phyloP scores from a whole-genome alignment of 2,888 invertebrate species.

The Nineta flava region DNA sequence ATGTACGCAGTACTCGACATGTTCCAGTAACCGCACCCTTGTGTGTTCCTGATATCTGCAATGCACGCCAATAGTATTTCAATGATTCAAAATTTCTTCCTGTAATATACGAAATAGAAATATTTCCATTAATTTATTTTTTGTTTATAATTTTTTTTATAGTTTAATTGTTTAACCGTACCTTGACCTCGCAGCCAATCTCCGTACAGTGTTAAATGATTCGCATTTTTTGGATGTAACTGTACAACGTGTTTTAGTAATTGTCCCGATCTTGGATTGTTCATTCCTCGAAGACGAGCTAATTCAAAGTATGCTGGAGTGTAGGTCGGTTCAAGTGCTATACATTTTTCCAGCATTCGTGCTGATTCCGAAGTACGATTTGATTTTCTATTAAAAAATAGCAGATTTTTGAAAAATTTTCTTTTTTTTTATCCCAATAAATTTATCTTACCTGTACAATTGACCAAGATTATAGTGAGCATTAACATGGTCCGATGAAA shows the following conservation, averaged over 20 bases:
- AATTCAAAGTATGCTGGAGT: constrained; percentile 53
- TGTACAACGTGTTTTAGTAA: constrained; percentile 45
- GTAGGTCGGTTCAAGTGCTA: constrained; percentile 48
- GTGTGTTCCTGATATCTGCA: constrained; percentile 35
- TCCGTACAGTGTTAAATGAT: constrained; percentile 53
- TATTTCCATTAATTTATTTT: not conserved
- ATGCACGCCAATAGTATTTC: constrained; percentile 37
- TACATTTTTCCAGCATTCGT: constrained; percentile 50
- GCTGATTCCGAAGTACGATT: constrained; percentile 48
- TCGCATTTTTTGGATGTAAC: constrained; percentile 49
- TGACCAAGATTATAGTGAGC: constrained; percentile 75
- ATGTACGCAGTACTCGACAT: constrained; percentile 39
- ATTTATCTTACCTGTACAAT: constrained; percentile 50
- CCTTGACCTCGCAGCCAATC: constrained; percentile 53
- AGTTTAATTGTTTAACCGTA: constrained; percentile 22
- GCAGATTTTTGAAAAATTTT: not conserved
- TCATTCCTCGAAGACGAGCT: constrained; percentile 36
- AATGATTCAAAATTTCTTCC: constrained; percentile 35
- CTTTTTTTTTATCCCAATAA: not conserved
- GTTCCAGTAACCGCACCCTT: constrained; percentile 41
- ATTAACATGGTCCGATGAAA: constrained; percentile 61
- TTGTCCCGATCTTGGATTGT: constrained; percentile 35
- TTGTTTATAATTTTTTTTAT: not conserved
- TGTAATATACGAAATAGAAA: constrained; percentile 19
- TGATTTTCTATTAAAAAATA: constrained; percentile 35